A percentile compares a stretch with the other conserved stretches of the same genome.
Evolutionary conservation across 1,140 invertebrate species (phyloP).

Genomic region (Drosophila quadrilineata): DNA sequence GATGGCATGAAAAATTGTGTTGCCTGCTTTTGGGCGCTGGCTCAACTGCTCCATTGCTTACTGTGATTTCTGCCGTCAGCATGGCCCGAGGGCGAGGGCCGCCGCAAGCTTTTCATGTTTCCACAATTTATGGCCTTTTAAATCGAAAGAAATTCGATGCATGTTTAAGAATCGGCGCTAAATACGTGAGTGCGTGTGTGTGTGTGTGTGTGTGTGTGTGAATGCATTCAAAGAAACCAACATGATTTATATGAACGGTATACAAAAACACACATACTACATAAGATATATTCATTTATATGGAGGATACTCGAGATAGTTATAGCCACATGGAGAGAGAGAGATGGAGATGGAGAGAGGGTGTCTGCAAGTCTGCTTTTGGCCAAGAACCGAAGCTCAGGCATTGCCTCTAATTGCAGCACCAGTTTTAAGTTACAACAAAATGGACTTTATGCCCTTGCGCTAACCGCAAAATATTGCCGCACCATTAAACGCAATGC

Average conservation of each 20-base stretch:
- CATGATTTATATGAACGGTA: no score
- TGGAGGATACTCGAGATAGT: no score
- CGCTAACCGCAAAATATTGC: conserved; percentile 35
- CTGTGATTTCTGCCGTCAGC: conserved; percentile 33
- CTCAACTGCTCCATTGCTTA: background rate
- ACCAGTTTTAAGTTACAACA: conserved; percentile 7
- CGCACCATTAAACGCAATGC: conserved; percentile 30
- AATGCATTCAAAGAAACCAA: no score
- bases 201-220: no score
- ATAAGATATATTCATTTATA: no score
- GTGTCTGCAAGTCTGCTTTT: background rate
- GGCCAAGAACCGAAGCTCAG: background rate
- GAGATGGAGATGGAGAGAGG: background rate
- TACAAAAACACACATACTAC: no score
- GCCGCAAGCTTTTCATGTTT: conserved; percentile 36
- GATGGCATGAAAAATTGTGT: conserved; percentile 77
- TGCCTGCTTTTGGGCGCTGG: conserved; percentile 59
- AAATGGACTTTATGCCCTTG: background rate
- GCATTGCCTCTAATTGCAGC: conserved; percentile 46
- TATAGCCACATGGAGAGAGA: no score
- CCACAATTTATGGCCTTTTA: conserved; percentile 69
- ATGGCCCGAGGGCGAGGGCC: conserved; percentile 7
- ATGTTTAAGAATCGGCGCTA: conserved; percentile 52
- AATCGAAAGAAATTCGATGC: conserved; percentile 75
- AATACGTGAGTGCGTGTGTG: no score